Conservation (phyloP, 2,888 invertebrate genomes). For the Altica lythri region DNA sequence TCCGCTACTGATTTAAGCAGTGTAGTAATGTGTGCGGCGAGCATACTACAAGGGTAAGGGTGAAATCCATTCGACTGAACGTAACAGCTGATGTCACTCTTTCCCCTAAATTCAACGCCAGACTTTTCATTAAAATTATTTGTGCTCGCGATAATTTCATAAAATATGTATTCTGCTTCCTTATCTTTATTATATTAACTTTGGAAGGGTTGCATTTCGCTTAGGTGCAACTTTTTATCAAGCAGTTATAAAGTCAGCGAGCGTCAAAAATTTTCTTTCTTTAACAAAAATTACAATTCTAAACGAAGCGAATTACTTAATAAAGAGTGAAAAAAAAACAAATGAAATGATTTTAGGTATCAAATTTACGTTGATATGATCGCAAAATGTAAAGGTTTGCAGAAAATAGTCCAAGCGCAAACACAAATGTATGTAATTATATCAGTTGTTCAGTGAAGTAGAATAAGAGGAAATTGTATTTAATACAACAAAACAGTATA, state of each 20-base stretch:
- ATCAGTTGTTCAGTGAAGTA: too few species aligned
- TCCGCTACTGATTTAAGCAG: constrained; percentile 28
- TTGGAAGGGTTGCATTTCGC: constrained; percentile 39
- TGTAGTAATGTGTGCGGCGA: constrained; percentile 53
- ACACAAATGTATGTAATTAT: too few species aligned
- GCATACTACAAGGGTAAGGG: constrained; percentile 56
- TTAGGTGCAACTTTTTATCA: constrained; percentile 29
- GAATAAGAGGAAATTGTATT: too few species aligned
- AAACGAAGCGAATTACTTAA: too few species aligned
- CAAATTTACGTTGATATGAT: too few species aligned
- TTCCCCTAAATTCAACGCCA: constrained; percentile 52
- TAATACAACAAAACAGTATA: too few species aligned
- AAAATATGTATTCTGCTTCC: constrained; percentile 57
- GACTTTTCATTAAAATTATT: constrained; percentile 60
- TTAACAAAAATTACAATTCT: too few species aligned
- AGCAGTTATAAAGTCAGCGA: constrained; percentile 8
- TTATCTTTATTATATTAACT: constrained; percentile 49
- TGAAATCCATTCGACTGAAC: constrained; percentile 58
- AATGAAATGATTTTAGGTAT: too few species aligned
- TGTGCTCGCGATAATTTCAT: constrained; percentile 56
- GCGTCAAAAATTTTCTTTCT: too few species aligned
- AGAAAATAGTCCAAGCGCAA: too few species aligned
- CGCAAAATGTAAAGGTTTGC: too few species aligned
- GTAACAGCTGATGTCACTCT: constrained; percentile 61
- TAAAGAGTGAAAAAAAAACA: too few species aligned